Conservation (phyloP, 2,888 invertebrate genomes). For the Fragum sueziense region DNA sequence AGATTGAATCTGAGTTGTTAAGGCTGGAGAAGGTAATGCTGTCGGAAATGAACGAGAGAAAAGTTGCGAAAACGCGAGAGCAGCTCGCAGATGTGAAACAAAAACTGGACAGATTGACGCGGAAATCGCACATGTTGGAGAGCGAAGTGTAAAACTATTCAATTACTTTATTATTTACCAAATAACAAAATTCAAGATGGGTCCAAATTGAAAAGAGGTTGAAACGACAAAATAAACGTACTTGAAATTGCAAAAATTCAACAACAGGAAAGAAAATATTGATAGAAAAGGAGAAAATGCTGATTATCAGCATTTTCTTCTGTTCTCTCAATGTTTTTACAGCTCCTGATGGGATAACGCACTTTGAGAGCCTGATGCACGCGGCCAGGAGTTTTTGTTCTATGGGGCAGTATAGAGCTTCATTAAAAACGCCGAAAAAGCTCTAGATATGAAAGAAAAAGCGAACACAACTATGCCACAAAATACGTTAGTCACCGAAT, state of each 20-base stretch:
- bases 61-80: conserved; percentile 30
- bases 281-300: conserved; percentile 9
- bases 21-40: conserved; percentile 34
- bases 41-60: conserved; percentile 30
- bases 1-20: conserved; percentile 46
- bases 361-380: conserved; percentile 45
- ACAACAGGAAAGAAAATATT: background rate
- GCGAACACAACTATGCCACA: conserved; percentile 30
- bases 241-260: background rate
- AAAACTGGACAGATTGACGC: conserved; percentile 4
- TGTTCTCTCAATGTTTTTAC: too few relatives aligned
- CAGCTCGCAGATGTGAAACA: conserved; percentile 24
- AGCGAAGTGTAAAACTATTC: background rate
- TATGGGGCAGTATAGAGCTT: conserved; percentile 21
- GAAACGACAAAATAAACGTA: background rate
- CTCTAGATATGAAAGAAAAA: conserved; percentile 23
- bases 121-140: background rate
- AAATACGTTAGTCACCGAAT: conserved; percentile 42
- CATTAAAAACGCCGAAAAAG: conserved; percentile 33
- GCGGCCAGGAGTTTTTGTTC: conserved; percentile 32
- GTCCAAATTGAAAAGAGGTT: background rate
- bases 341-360: conserved; percentile 13
- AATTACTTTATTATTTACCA: background rate
- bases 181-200: background rate
- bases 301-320: too few relatives aligned